Evolutionary conservation across 2,113 vertebrate genomes (phyloP), one percentile per base, ranked within the genome.

Genomic region (Apodemus speciosus): DNA sequence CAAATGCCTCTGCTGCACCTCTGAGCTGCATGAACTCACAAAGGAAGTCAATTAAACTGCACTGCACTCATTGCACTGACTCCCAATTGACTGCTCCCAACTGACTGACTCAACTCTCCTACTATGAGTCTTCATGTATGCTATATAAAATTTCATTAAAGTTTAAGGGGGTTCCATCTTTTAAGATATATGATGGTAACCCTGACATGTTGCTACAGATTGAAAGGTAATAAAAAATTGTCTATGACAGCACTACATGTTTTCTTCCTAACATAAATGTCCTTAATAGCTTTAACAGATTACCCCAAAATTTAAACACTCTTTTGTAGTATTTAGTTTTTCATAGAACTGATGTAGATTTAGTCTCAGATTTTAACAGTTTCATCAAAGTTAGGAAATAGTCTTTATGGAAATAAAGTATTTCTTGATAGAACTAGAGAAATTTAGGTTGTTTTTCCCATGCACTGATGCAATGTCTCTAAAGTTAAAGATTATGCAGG

Each of bases 401-500:
- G 53, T 30, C 79, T 92, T 77, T 85, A 68, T 95, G 66, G 23
- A 69, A n/a, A 80, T 3, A 38, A 83, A 88, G 27, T 1, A 81
- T 94, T 96, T 95, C 23, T 92, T 94, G 23, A 62, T 85, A 35
- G 15, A 10, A 51, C 69, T 81, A 46, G 75, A 6, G 40, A 49
- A 16, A 13, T 69, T 71, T 85, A 49, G 66, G 43, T 84, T 96
- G 27, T 85, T 83, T 93, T 85, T 56, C 32, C 35, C 6, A 51
- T 35, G 35, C 4, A 68, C 9, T 64, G 2, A 80, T 94, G 68
- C 46, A 75, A 58, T 75, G 10, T 49, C 38, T 96, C 93, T 84
- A 90, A 86, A 91, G 30, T 94, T 94, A 51, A 89, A 53, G 69
- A 92, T 73, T 95, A 81, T 96, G 23, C 75, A 80, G 9, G 40